Percentiles rank a stretch among this genome's conserved stretches.
phyloP scores from a whole-genome alignment of 64 coral and sea anemone species.

The Orbicella faveolata region DNA sequence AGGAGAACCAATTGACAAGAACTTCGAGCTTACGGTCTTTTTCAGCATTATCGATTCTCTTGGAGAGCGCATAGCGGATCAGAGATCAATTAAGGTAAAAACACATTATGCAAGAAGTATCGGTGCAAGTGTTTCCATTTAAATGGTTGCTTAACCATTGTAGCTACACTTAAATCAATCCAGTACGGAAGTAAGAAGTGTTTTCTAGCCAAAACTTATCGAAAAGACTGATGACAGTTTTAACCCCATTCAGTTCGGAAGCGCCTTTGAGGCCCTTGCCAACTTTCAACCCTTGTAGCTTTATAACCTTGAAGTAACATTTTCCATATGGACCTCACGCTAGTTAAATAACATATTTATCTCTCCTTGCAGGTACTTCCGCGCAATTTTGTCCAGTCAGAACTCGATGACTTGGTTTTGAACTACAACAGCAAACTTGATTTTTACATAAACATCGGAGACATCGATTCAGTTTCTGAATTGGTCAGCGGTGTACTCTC shows the following conservation, averaged over 20 bases:
- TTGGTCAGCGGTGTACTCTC: slow-evolving; percentile 47
- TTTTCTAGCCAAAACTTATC: too few relatives aligned
- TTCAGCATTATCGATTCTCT: slow-evolving; percentile 50
- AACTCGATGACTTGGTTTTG: slow-evolving; percentile 1
- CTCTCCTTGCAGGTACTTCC: slow-evolving; percentile 32
- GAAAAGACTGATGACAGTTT: too few relatives aligned
- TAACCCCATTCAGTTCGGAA: too few relatives aligned
- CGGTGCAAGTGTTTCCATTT: not conserved
- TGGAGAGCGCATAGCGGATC: slow-evolving; percentile 24
- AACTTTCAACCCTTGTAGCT: too few relatives aligned
- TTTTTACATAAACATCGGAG: slow-evolving; percentile 46
- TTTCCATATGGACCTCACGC: not conserved
- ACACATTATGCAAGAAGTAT: not conserved
- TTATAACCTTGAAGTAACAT: not conserved
- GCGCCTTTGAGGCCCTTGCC: too few relatives aligned
- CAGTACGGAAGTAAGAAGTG: too few relatives aligned
- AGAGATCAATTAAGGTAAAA: slow-evolving; percentile 35
- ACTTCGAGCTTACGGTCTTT: slow-evolving; percentile 26
- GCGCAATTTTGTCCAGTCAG: not conserved
- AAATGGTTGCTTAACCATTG: not conserved
- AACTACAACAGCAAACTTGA: slow-evolving; percentile 11
- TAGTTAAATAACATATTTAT: not conserved
- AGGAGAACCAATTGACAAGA: slow-evolving; percentile 46
- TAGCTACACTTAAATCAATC: too few relatives aligned
- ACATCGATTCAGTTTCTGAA: slow-evolving; percentile 45